phyloP scores from a whole-genome alignment of 2,888 invertebrate genomes.

The Altica lythri region DNA sequence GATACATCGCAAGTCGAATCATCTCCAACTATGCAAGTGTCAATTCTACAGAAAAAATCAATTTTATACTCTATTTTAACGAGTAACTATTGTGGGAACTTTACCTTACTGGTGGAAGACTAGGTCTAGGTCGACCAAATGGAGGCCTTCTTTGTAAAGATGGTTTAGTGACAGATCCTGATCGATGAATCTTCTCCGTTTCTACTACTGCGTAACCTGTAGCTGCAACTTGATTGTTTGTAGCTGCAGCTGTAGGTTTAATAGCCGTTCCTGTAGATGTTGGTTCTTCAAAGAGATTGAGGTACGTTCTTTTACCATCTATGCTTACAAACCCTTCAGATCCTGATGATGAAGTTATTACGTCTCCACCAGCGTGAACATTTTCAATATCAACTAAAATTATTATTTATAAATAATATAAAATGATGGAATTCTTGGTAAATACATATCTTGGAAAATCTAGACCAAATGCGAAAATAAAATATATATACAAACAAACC shows the following conservation, averaged over 20 bases:
- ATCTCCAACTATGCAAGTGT: conserved; percentile 93
- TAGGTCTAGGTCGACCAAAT: conserved; percentile 60
- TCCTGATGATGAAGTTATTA: conserved; percentile 79
- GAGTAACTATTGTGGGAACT: not conserved
- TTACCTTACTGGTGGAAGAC: conserved; percentile 71
- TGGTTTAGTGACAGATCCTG: conserved; percentile 50
- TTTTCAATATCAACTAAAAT: conserved; percentile 61
- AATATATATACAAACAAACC: conserved; percentile 55
- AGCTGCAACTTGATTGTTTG: conserved; percentile 59
- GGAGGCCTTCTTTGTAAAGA: conserved; percentile 60
- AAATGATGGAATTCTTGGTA: no score
- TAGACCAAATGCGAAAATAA: no score
- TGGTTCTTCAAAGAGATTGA: conserved; percentile 77
- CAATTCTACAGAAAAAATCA: conserved; percentile 65
- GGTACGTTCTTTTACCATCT: conserved; percentile 86
- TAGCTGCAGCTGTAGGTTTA: conserved; percentile 53
- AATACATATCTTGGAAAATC: no score
- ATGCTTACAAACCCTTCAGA: conserved; percentile 89
- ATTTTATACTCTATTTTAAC: no score
- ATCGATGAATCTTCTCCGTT: conserved; percentile 58
- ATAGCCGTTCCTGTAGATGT: conserved; percentile 46
- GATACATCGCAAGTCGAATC: conserved; percentile 88
- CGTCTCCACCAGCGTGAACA: conserved; percentile 60
- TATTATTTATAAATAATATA: conserved; percentile 7
- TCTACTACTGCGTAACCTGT: conserved; percentile 71